A percentile compares a stretch with the other conserved stretches of the same genome.
These are phyloP conservation scores for Cryptoprocta ferox DNA, from an alignment of 2,797 vertebrate genomes.

Conservation along the genomic window DNA sequence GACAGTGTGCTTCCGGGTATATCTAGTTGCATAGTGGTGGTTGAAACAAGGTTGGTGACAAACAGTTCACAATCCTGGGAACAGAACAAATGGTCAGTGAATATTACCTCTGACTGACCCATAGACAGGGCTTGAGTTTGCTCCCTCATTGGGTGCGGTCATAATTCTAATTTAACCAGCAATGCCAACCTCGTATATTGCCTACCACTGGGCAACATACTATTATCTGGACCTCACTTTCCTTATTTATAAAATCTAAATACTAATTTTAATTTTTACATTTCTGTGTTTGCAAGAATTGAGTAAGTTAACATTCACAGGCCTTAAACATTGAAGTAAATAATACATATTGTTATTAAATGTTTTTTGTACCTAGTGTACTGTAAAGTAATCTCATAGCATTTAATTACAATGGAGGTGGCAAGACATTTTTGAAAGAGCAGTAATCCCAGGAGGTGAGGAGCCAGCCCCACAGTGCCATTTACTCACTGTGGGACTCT, in stretches of 20 bases:
- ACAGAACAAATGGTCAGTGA: too few species aligned
- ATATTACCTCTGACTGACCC: not conserved
- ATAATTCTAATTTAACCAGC: not conserved
- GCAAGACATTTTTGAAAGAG: not conserved
- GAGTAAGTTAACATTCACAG: not conserved
- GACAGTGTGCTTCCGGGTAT: not conserved
- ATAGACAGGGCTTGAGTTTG: not conserved
- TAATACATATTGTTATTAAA: not conserved
- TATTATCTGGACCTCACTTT: not conserved
- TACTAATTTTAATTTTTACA: not conserved
- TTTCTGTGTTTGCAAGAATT: not conserved
- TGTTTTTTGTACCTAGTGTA: not conserved
- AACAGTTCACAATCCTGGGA: not conserved
- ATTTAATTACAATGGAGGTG: not conserved
- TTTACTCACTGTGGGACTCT: not conserved
- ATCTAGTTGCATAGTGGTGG: not conserved
- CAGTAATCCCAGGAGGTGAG: not conserved
- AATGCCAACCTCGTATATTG: not conserved
- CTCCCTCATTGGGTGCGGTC: fast-evolving
- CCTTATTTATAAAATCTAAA: not conserved
- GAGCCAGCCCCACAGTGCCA: not conserved
- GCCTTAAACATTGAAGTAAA: not conserved
- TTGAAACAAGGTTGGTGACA: not conserved
- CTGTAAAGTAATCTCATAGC: not conserved
- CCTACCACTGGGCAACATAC: not conserved